Base-by-base conservation (phyloP, 2,888 invertebrate species). In the Pheosia tremula region DNA sequence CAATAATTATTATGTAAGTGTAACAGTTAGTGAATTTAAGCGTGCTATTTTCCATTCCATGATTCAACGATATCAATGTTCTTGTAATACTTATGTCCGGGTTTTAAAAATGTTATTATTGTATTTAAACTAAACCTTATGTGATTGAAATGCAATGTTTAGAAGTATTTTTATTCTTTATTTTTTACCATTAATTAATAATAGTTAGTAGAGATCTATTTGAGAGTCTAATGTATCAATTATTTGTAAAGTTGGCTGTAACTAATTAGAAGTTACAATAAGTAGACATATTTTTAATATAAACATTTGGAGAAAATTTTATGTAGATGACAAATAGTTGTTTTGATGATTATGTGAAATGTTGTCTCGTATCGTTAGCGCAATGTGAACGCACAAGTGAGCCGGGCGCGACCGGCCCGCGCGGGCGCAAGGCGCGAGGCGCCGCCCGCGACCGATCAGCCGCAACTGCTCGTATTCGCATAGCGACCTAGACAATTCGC, bases 61-160 rank as follows among this genome's bases (percentile, higher is more conserved):
- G 91, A 92, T 90, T 91, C 92, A 93, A 92, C 93, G 92, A 92
- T 92, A 90, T 90, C 90, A 90, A 88, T 88, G 91, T 92, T 92
- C 91, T 91, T 89, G 88, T 92, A 91, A 91, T 88, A 91, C 89
- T 93, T 91, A 90, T 88, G 89, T 93, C 92, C 91, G 91, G 92
- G 91, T 92, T 93, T 87, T 85, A 89, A 89, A 91, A 91, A 92
- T 93, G 91, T 92, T 93, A 92, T 92, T 92, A 91, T 91, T 89
- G 88, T 92, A 90, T 92, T 91, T 91, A 91, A 91, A 92, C 90
- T 92, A 91, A 92, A 93, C 92, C 92, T 92, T 92, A 93, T 93
- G 93, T 93, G 93, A 93, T 93, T 92, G 91, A 93, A 93, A 93
- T 93, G 93, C 93, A 93, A 93, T 93, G 91, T 93, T 93, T 93